Evolutionary conservation across 2,113 vertebrate genomes (phyloP).

Genomic region (Eudorcas thomsonii): DNA sequence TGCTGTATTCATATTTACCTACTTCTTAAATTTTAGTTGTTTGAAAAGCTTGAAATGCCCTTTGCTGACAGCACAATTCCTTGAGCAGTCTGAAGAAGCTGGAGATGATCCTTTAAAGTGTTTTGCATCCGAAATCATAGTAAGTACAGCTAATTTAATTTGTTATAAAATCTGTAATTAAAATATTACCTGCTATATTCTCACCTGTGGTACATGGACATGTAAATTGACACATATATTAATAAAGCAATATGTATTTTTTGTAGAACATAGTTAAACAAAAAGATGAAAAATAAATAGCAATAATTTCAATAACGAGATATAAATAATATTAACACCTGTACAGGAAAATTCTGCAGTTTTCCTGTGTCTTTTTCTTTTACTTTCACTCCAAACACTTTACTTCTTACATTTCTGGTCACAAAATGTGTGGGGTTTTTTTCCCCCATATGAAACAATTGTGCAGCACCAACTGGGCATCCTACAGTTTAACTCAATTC

Average conservation of each 20-base stretch:
- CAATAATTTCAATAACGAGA: not conserved
- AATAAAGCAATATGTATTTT: not conserved
- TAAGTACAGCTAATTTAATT: conserved; percentile 75
- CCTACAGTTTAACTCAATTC: not conserved
- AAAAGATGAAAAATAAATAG: conserved; percentile 9
- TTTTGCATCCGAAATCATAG: conserved; percentile 91
- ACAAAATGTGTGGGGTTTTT: not conserved
- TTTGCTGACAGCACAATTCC: conserved; percentile 87
- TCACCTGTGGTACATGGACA: not conserved
- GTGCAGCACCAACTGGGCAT: not conserved
- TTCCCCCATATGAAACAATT: not conserved
- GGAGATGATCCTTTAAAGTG: conserved; percentile 82
- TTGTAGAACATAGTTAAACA: not conserved
- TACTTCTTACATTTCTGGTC: not conserved
- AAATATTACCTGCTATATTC: conserved; percentile 10
- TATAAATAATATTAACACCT: not conserved
- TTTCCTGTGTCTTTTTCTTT: not conserved
- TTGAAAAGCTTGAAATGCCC: conserved; percentile 91
- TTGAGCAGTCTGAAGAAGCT: conserved; percentile 82
- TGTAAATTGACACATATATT: not conserved
- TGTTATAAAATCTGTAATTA: conserved; percentile 3
- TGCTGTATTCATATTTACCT: conserved; percentile 10
- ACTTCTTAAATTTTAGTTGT: conserved; percentile 85
- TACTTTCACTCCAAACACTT: not conserved
- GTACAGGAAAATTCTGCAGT: not conserved